A percentile compares a stretch with the other conserved stretches of the same genome.
phyloP scores from a whole-genome alignment of 1,140 invertebrate species.

The Chironomus tepperi region DNA sequence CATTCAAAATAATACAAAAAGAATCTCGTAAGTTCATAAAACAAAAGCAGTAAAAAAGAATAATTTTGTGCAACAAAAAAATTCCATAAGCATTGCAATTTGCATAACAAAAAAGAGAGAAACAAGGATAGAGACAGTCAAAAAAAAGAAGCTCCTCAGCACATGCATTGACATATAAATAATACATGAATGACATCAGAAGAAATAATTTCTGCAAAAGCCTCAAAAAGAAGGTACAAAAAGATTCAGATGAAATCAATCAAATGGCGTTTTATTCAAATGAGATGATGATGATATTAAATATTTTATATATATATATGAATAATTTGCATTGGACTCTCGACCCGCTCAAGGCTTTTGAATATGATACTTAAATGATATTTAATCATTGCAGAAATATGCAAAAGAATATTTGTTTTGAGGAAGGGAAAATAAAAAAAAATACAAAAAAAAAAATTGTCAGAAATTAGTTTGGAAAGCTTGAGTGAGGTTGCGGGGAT shows the following conservation, averaged over 20 bases:
- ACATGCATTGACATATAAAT: conserved; percentile 14
- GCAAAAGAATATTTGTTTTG: too few species aligned
- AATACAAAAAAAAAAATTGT: not conserved
- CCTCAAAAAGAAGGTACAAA: too few species aligned
- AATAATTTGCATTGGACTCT: too few species aligned
- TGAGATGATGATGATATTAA: not conserved
- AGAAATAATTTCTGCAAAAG: not conserved
- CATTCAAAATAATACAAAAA: not conserved
- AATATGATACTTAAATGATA: not conserved
- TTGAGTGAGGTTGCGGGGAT: too few species aligned
- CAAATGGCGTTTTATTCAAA: conserved; percentile 13
- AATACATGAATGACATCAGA: not conserved
- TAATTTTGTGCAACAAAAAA: too few species aligned
- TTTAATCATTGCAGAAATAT: not conserved
- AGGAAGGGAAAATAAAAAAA: not conserved
- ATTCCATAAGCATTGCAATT: too few species aligned
- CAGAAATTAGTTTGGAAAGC: too few species aligned
- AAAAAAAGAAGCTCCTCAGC: not conserved
- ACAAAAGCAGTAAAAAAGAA: not conserved
- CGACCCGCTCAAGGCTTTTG: too few species aligned
- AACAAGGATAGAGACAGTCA: not conserved
- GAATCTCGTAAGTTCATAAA: not conserved
- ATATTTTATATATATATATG: too few species aligned
- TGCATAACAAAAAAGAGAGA: not conserved
- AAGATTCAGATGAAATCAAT: not conserved